phyloP scores from a whole-genome alignment of 1,140 invertebrate genomes.

The Vanessa atalanta region DNA sequence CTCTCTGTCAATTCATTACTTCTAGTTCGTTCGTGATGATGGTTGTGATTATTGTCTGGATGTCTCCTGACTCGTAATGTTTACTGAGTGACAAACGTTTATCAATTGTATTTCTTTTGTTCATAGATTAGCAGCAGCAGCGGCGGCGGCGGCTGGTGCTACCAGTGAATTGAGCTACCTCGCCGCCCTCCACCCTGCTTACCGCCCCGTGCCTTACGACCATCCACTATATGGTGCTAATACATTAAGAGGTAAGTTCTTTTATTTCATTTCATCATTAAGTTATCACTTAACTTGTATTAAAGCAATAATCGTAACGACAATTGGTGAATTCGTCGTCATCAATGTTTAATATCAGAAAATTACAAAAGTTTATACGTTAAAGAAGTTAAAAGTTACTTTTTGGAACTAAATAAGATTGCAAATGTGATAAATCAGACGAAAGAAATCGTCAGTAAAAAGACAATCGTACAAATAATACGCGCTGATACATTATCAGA shows the following conservation, averaged over 20 bases:
- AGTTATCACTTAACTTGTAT: not conserved
- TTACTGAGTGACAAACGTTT: not conserved
- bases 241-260: slow-evolving; percentile 68
- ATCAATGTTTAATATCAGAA: too few relatives aligned
- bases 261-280: not conserved
- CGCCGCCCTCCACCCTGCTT: slow-evolving; percentile 73
- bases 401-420: too few relatives aligned
- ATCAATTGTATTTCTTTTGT: not conserved
- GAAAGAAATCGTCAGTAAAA: not conserved
- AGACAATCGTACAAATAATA: slow-evolving; percentile 5
- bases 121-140: slow-evolving; percentile 67
- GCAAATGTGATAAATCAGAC: too few relatives aligned
- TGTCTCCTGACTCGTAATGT: too few relatives aligned
- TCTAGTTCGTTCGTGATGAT: too few relatives aligned
- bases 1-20: too few relatives aligned
- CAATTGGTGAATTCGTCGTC: not conserved
- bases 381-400: too few relatives aligned
- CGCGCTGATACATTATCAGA: slow-evolving; percentile 10
- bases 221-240: slow-evolving; percentile 72
- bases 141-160: slow-evolving; percentile 69
- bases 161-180: slow-evolving; percentile 73
- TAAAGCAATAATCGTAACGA: not conserved
- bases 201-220: slow-evolving; percentile 74
- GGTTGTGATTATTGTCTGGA: too few relatives aligned
- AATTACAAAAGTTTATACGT: too few relatives aligned